Base-by-base conservation (phyloP, 2,888 invertebrate species). In the Hedya salicella region DNA sequence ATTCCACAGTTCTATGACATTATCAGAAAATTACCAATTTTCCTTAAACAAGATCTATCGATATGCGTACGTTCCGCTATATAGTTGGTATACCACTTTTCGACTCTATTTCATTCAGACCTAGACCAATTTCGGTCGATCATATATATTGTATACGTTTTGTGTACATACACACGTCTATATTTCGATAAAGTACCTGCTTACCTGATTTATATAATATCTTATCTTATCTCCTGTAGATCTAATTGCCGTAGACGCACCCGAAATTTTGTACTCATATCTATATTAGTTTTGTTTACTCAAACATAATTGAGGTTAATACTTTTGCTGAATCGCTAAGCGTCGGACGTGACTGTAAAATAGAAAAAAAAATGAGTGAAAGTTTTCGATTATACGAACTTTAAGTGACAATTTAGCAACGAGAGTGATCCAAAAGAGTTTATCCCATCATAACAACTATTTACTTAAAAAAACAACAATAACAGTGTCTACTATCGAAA, bases 221-320 rank as follows among this genome's bases (percentile, higher is more conserved):
- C 71, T 68, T 81, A 85, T 83, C 81, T 75, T 73, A 78, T 71
- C 79, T 70, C 74, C 73, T 75, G 78, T 77, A 74, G 72, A 74
- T 84, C 78, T 88, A 87, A 86, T 87, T 88, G 86, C 74, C 76
- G 70, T 68, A 77, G 79, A 80, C 85, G 84, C 83, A 80, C 81
- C 83, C 78, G 25, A 78, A 78, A 40, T 74, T 79, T 76, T 50
- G 71, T 44, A 61, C 67, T 76, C 81, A 76, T 79, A 80, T 73
- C 69, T 60, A n/a, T 19, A 71, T 73, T 72, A 71, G 61, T 70
- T 76, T 76, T 88, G 80, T 86, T 84, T 83, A 75, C 70, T 40
- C 69, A 63, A 61, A 69, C 65, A 62, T 48, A 70, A 80, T 73
- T 70, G 72, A 76, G 81, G 81, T 77, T 80, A 85, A 71, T 78